Base-by-base conservation (phyloP, 53 echinoderm and acorn worm genomes). In the Antedon mediterranea region DNA sequence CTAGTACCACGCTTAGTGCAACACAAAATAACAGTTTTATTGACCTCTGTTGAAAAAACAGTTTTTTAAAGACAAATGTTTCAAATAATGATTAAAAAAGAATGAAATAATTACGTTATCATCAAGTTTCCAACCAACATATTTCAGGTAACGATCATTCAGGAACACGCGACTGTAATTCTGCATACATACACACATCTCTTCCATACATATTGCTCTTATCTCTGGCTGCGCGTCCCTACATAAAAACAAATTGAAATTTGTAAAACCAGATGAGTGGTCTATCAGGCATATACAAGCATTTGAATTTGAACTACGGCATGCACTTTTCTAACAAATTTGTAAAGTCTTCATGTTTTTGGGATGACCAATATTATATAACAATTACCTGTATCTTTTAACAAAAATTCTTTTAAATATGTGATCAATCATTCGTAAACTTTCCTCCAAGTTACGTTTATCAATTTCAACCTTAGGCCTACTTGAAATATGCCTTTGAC, bases 171-270 rank as follows among this genome's bases (percentile, higher is more conserved):
- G 92, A 71, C 98, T 98, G 90, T 98, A 98, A 34, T 88, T 98
- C 81, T 93, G 93, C 98, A 98, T 98, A 92, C 98, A 98, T 14
- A 98, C 78, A 0, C 98, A 92, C 28, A 98, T 98, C 80, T 98
- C 98, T 33, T 93, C 98, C 90, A 98, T 89, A 34, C 98, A 98
- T 74, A 98, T 98, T 30, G 91, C 90, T 72, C 98, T 79, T 30
- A 98, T 98, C 83, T 98, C 98, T 31, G 98, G 98, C 82, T 98
- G 98, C 26, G 98, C 93, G 71, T 98, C 98, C 74, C 98, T 98
- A 77, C 14, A 82, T 42, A 29, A n/a, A 26, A 32, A 23, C n/a
- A n/a, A n/a, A n/a, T n/a, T n/a, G 7, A 57, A 57, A 57, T 18
- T 37, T 37, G 37, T n/a, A n/a, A n/a, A n/a, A n/a, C n/a, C n/a